phyloP scores from a whole-genome alignment of 1,140 invertebrate genomes.

The Drosophila tropicalis region DNA sequence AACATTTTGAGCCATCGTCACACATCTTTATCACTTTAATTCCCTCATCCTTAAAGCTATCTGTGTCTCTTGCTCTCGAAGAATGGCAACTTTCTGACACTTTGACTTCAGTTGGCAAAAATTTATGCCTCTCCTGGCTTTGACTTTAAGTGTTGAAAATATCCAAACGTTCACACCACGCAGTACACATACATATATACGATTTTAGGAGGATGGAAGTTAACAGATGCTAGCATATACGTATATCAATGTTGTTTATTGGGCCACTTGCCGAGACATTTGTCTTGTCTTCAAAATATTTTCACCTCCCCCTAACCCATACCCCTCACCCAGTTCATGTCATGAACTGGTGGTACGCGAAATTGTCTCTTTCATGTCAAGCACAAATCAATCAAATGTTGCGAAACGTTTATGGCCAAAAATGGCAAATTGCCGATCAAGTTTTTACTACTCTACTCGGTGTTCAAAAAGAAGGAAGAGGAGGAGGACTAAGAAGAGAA shows the following conservation, averaged over 20 bases:
- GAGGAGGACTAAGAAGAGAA: too few relatives aligned
- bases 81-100: not conserved
- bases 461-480: constrained; percentile 13
- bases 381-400: constrained; percentile 75
- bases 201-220: constrained; percentile 8
- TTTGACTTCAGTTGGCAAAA: constrained; percentile 11
- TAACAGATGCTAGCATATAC: constrained; percentile 38
- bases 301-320: not conserved
- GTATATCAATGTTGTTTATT: constrained; percentile 52
- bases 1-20: not conserved
- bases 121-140: constrained; percentile 10
- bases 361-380: constrained; percentile 16
- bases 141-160: constrained; percentile 9
- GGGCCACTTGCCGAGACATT: constrained; percentile 35
- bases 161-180: too few relatives aligned
- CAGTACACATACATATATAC: too few relatives aligned
- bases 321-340: not conserved
- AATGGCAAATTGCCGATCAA: constrained; percentile 71
- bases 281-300: constrained; percentile 28
- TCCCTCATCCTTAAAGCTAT: constrained; percentile 11
- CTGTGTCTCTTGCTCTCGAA: not conserved
- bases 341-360: not conserved
- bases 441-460: constrained; percentile 45
- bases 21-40: constrained; percentile 11
- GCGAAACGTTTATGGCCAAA: constrained; percentile 63